Conservation (phyloP, 2,113 vertebrate species). For the Danio rerio region DNA sequence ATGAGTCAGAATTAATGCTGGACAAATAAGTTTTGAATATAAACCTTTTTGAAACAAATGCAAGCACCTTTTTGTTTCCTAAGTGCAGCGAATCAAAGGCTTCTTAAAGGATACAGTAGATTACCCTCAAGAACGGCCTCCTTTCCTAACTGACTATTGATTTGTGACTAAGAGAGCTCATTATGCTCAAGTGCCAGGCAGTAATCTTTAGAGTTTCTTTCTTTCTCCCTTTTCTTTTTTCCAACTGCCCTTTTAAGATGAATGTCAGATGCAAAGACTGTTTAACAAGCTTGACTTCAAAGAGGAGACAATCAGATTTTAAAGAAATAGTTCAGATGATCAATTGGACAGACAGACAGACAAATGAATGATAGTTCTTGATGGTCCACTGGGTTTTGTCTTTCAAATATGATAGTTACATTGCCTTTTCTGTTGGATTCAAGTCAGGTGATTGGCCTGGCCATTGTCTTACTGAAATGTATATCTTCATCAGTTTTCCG, state of each 20-base stretch:
- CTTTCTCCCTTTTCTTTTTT: background rate
- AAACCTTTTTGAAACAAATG: slow-evolving; percentile 6
- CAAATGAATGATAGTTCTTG: too few species aligned
- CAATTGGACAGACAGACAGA: too few species aligned
- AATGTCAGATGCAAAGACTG: slow-evolving; percentile 11
- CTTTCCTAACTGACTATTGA: slow-evolving; percentile 33
- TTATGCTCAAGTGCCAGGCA: slow-evolving; percentile 2
- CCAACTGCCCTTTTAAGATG: slow-evolving; percentile 29
- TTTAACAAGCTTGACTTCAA: slow-evolving; percentile 10
- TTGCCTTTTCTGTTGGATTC: too few species aligned
- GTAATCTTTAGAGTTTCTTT: slow-evolving; percentile 16
- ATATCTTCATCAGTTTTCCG: too few species aligned
- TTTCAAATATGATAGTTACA: too few species aligned
- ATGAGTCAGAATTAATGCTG: background rate
- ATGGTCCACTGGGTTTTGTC: too few species aligned
- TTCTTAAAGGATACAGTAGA: background rate
- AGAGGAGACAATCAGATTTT: background rate
- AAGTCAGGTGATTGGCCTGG: too few species aligned
- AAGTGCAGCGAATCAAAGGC: background rate
- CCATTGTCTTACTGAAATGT: too few species aligned
- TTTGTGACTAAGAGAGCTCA: slow-evolving; percentile 34
- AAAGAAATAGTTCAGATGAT: background rate
- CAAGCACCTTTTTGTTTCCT: background rate
- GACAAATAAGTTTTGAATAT: too few species aligned
- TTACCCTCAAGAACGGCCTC: slow-evolving; percentile 23